These are phyloP conservation scores for Umimayanthus chanpuru DNA, from an alignment of 92 coral and sea anemone species.

Conservation along the genomic window DNA sequence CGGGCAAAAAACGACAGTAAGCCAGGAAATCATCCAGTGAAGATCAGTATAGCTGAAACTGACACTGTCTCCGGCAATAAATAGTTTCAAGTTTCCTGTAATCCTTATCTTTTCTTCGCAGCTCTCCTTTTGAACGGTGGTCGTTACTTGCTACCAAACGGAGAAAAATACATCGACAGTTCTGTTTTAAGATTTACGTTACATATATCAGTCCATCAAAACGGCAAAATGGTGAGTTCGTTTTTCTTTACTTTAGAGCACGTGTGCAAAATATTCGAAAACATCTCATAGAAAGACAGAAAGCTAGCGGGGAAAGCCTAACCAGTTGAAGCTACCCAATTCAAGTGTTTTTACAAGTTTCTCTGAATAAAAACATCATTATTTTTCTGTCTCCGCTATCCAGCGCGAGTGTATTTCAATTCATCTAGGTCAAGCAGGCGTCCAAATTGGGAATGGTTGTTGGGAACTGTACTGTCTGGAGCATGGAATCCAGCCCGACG, in stretches of 20 bases:
- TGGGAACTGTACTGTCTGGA: slow-evolving; percentile 99
- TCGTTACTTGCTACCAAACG: slow-evolving; percentile 28
- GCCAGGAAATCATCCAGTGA: background rate
- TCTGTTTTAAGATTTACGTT: background rate
- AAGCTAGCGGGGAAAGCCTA: background rate
- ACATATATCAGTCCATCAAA: background rate
- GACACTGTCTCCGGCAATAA: background rate
- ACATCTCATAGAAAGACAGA: no score
- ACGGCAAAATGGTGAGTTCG: slow-evolving; percentile 8
- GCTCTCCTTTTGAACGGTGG: slow-evolving; percentile 22
- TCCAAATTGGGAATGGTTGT: slow-evolving; percentile 94
- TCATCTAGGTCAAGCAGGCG: slow-evolving; percentile 98
- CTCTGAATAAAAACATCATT: background rate
- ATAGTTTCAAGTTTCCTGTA: background rate
- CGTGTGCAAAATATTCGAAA: background rate
- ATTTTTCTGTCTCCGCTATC: background rate
- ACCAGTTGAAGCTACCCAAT: no score
- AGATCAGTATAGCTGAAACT: background rate
- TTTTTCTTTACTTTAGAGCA: background rate
- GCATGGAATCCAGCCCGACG: slow-evolving; percentile 97
- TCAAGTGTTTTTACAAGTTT: no score
- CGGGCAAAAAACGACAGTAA: background rate
- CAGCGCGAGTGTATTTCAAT: slow-evolving; percentile 99
- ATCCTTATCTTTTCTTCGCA: background rate
- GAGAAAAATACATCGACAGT: background rate